Conservation (phyloP, 1,140 invertebrate genomes). For the Sitophilus oryzae region DNA sequence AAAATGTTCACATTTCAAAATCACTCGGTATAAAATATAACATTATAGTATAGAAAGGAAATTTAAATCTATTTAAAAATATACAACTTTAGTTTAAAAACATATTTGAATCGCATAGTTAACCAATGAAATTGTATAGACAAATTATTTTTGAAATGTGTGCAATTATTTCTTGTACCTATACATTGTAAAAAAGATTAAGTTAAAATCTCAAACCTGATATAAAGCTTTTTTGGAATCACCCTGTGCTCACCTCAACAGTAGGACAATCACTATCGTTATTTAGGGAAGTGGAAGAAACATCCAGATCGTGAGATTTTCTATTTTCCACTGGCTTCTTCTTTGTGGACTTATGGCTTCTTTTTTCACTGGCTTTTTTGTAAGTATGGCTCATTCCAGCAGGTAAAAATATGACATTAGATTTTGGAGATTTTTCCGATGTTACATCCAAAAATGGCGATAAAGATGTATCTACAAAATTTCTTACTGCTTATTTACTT, state of each 20-base stretch:
- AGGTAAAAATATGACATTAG: slow-evolving; percentile 1
- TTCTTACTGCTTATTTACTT: background rate
- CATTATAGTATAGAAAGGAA: no score
- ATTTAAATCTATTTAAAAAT: no score
- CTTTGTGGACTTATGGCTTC: no score
- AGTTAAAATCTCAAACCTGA: background rate
- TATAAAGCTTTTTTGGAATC: background rate
- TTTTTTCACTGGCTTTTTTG: background rate
- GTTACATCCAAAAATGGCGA: slow-evolving; percentile 8
- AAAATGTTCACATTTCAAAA: no score
- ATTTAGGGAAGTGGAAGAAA: background rate
- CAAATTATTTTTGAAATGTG: no score
- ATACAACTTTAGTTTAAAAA: no score
- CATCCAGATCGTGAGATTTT: background rate
- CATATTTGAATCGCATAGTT: no score
- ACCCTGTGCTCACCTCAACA: slow-evolving; percentile 1
- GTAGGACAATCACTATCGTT: slow-evolving; percentile 13
- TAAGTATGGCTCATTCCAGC: slow-evolving; percentile 3
- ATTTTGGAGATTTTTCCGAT: background rate
- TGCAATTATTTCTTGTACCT: no score
- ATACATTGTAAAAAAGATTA: no score
- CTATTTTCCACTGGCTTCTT: background rate
- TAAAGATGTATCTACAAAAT: background rate
- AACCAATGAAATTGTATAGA: no score
- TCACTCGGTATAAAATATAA: no score